A percentile compares a stretch with the other conserved stretches of the same genome.
phyloP scores from a whole-genome alignment of 2,113 vertebrate species.

The Pelusios castaneus region DNA sequence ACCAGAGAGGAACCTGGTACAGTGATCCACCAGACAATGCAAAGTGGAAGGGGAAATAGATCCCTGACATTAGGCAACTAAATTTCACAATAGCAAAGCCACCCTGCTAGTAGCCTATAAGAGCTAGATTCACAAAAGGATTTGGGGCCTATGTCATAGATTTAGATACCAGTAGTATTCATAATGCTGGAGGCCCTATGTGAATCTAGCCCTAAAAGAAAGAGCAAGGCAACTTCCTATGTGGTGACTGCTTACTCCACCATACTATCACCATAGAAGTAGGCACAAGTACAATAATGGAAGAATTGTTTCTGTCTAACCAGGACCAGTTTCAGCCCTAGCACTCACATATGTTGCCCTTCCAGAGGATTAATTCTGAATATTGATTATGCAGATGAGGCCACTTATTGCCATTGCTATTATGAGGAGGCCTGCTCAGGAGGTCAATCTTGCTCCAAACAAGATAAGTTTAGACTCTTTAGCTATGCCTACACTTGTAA shows the following conservation, averaged over 20 bases:
- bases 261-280: neutral
- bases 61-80: neutral
- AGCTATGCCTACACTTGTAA: no score
- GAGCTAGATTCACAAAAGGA: neutral
- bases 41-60: neutral
- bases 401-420: neutral
- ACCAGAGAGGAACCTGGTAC: neutral
- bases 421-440: neutral
- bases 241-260: neutral
- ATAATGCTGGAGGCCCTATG: neutral
- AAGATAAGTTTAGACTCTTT: neutral
- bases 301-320: neutral
- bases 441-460: neutral
- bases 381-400: neutral
- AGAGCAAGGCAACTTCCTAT: neutral
- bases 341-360: neutral
- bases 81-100: neutral
- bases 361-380: neutral
- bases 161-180: neutral
- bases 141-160: neutral
- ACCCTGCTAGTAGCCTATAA: neutral
- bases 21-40: neutral
- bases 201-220: neutral
- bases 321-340: neutral
- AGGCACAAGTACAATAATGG: neutral